Percentiles rank a stretch among this genome's conserved stretches.
Conservation (phyloP, 2,113 vertebrate genomes). For the Petrocephalus microphthalmus region DNA sequence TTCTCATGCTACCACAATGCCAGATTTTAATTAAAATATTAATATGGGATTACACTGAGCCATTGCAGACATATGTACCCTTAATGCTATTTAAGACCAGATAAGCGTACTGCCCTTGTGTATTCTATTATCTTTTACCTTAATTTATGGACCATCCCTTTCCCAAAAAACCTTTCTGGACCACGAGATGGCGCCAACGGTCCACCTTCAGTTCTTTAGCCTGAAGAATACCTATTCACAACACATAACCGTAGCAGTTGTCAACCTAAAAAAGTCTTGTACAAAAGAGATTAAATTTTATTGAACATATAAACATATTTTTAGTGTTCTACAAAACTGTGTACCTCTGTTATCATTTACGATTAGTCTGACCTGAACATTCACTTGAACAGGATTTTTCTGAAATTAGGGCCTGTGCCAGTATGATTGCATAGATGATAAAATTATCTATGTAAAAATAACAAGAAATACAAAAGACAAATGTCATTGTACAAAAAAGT, state of each 20-base stretch:
- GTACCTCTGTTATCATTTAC: not conserved
- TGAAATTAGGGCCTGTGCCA: too few relatives aligned
- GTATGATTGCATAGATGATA: too few relatives aligned
- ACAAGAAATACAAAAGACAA: too few relatives aligned
- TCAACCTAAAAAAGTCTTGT: not conserved
- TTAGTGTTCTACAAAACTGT: not conserved
- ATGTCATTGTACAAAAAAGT: too few relatives aligned
- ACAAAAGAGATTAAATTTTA: not conserved
- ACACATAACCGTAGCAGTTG: not conserved
- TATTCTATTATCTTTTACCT: too few relatives aligned
- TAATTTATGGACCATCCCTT: not conserved
- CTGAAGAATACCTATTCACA: not conserved
- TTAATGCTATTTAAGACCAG: constrained; percentile 9
- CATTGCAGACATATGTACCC: not conserved
- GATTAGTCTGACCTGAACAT: too few relatives aligned
- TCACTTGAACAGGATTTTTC: too few relatives aligned
- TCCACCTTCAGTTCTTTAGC: too few relatives aligned
- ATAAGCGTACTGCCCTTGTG: not conserved
- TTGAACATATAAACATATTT: too few relatives aligned
- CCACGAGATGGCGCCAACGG: too few relatives aligned
- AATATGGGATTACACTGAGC: not conserved
- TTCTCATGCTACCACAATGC: not conserved
- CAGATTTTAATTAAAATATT: not conserved
- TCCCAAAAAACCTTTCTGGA: not conserved
- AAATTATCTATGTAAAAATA: too few relatives aligned